Base-by-base conservation (phyloP, 1,140 invertebrate species). In the Solenopsis invicta region DNA sequence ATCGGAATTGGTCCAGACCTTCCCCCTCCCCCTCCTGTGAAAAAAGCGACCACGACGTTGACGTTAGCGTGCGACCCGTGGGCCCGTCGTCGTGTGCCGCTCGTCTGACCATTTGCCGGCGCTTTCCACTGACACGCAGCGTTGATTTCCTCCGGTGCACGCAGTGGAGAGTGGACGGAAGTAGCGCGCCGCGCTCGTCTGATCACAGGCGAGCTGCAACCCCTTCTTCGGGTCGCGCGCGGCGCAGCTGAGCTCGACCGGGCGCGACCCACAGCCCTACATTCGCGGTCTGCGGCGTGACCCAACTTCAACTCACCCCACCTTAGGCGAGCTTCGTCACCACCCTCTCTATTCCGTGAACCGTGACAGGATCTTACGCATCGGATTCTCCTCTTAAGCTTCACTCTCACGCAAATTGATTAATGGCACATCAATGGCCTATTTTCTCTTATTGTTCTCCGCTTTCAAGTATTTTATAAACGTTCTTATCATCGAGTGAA, bases 211-310 rank as follows among this genome's bases (percentile, higher is more conserved):
- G 54, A 88, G 80, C 88, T 87, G 88, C 89, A 93, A 89, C 87
- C 90, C 91, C 89, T 91, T 90, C 89, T 91, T 90, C 85, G 88
- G 89, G 80, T 91, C 85, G 41, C 41, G 41, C 41, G 88, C 80
- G 71, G 89, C 93, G 93, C 94, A 94, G 93, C 94, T 94, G 92
- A 94, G 94, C 92, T 93, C 91, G 91, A 93, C 93, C 93, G 92
- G 92, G 92, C 92, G 94, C 94, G 95, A 95, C 94, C 94, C 92
- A 95, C 93, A 95, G 93, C 95, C 95, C 95, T 95, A 95, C 94
- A 95, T 95, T 95, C 90, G 91, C 90, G 91, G 92, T 92, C 91
- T 93, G 93, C 92, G 93, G 91, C 92, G 91, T 91, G 89, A 94
- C 93, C 93, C 93, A 94, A 95, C 94, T 94, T 94, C 93, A 92